Percentiles rank a stretch among this genome's conserved stretches.
These are phyloP conservation scores for Sinodicranocentrus sp. DNA, from an alignment of 2,888 invertebrate genomes.

Conservation along the genomic window DNA sequence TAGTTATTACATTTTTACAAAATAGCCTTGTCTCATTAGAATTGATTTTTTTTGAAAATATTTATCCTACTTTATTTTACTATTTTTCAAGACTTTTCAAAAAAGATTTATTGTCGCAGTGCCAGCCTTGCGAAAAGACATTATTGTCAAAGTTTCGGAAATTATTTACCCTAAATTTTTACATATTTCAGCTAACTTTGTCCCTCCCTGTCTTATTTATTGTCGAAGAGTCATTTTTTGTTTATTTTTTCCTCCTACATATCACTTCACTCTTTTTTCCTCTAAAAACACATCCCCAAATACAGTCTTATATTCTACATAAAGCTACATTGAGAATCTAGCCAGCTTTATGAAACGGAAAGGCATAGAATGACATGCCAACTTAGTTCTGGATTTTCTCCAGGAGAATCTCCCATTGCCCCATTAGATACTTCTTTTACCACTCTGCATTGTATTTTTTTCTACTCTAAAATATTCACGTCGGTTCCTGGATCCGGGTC, in stretches of 20 bases:
- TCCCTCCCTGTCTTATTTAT: too few relatives aligned
- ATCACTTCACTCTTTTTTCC: too few relatives aligned
- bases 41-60: too few relatives aligned
- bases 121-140: neutral
- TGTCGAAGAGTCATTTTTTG: too few relatives aligned
- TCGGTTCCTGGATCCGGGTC: too few relatives aligned
- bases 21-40: neutral
- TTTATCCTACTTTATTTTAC: too few relatives aligned
- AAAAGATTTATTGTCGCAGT: neutral
- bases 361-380: too few relatives aligned
- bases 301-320: neutral
- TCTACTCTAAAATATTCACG: too few relatives aligned
- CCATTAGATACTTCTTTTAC: neutral
- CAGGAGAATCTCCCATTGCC: neutral
- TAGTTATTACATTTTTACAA: neutral
- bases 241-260: too few relatives aligned
- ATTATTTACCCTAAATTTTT: neutral
- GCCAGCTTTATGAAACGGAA: conserved; percentile 11
- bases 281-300: neutral
- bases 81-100: neutral
- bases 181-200: too few relatives aligned
- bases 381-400: conserved; percentile 1
- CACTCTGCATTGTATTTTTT: too few relatives aligned
- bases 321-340: neutral
- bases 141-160: neutral